Conservation (phyloP, 2,113 vertebrate species). For the Hydropotes inermis region DNA sequence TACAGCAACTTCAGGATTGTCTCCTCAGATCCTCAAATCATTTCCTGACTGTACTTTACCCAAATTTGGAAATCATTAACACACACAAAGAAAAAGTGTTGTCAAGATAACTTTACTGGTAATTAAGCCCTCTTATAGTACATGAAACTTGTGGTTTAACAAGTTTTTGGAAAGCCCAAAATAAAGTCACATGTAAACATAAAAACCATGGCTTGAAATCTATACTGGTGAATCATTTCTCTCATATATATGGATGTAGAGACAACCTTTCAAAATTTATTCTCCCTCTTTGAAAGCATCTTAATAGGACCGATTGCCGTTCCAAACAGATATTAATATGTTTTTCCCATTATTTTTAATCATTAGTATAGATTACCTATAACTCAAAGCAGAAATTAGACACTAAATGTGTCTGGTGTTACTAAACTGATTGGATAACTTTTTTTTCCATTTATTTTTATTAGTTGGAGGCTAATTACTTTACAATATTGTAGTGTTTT, state of each 20-base stretch:
- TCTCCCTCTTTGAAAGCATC: not conserved
- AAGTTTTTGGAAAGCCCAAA: not conserved
- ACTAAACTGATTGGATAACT: slow-evolving; percentile 2
- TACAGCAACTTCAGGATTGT: not conserved
- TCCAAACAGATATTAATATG: not conserved
- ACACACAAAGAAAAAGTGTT: not conserved
- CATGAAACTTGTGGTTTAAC: not conserved
- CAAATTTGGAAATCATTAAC: slow-evolving; percentile 5
- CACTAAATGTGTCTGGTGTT: not conserved
- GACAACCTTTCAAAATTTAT: slow-evolving; percentile 30
- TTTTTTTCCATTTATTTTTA: not conserved
- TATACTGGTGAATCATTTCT: not conserved
- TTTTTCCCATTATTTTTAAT: slow-evolving; percentile 40
- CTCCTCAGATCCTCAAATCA: not conserved
- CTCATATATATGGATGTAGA: not conserved
- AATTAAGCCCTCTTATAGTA: not conserved
- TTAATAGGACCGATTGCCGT: not conserved
- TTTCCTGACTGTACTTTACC: not conserved
- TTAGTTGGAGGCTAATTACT: too few species aligned
- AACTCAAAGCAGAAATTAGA: slow-evolving; percentile 48
- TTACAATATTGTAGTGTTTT: too few species aligned
- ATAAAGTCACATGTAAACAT: slow-evolving; percentile 12
- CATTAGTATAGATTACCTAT: not conserved
- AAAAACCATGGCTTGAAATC: slow-evolving; percentile 14
- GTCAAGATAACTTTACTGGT: slow-evolving; percentile 21